A percentile compares a stretch with the other conserved stretches of the same genome.
Evolutionary conservation across 1,140 invertebrate genomes (phyloP).

Genomic region (Carcinoscorpius rotundicauda): DNA sequence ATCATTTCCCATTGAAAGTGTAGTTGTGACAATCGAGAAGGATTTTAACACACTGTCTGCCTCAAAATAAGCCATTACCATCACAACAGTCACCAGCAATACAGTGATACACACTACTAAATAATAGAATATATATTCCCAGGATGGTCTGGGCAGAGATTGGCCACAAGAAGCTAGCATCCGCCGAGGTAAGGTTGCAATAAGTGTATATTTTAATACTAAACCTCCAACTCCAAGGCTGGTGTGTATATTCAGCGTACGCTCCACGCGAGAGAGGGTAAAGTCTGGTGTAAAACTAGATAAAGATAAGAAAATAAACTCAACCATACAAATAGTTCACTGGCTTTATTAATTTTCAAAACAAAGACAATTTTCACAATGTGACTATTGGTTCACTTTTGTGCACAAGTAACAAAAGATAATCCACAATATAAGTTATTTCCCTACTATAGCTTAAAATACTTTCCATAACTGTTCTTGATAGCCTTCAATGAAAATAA

Average conservation of each 20-base stretch:
- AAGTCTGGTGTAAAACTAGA: constrained; percentile 80
- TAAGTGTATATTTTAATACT: constrained; percentile 52
- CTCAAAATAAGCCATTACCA: constrained; percentile 56
- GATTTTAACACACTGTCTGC: constrained; percentile 53
- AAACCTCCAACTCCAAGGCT: constrained; percentile 27
- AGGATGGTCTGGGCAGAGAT: constrained; percentile 58
- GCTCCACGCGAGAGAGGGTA: constrained; percentile 62
- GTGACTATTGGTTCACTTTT: no score
- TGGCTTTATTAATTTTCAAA: no score
- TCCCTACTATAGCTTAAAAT: no score
- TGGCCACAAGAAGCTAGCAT: constrained; percentile 57
- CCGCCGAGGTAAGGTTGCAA: constrained; percentile 64
- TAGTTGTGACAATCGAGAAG: constrained; percentile 23
- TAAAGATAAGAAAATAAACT: constrained; percentile 21
- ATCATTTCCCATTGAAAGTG: no score
- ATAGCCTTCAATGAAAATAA: no score
- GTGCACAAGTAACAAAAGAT: no score
- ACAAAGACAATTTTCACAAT: no score
- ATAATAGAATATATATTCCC: constrained; percentile 65
- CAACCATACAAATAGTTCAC: no score
- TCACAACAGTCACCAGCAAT: constrained; percentile 49
- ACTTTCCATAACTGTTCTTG: no score
- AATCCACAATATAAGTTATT: no score
- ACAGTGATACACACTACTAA: constrained; percentile 47
- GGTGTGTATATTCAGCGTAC: constrained; percentile 43